Evolutionary conservation across 2,888 invertebrate species (phyloP).

Genomic region (Amiota communis): DNA sequence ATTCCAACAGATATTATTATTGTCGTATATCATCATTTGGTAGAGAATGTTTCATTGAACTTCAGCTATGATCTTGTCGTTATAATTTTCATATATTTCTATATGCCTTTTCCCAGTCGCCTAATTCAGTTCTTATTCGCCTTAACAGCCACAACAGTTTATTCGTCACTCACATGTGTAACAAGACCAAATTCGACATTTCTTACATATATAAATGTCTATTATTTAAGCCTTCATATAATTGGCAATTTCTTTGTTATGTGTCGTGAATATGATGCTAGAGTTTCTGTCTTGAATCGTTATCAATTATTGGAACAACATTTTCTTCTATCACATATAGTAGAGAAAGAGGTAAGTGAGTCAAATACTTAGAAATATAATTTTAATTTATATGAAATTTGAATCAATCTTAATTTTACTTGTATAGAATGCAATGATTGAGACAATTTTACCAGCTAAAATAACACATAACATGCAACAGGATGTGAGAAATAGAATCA

Average conservation of each 20-base stretch:
- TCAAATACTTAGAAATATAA: neutral
- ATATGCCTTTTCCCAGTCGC: conserved; percentile 38
- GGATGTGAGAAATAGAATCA: neutral
- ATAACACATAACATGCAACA: neutral
- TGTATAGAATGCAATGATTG: conserved; percentile 2
- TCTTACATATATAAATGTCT: neutral
- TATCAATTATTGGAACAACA: conserved; percentile 40
- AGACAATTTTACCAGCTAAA: neutral
- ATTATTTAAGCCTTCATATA: neutral
- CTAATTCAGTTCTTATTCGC: neutral
- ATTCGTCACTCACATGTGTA: neutral
- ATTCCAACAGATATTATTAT: conserved; percentile 29
- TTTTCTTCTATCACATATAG: conserved; percentile 35
- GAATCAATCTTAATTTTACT: neutral
- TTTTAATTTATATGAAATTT: neutral
- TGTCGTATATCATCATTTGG: conserved; percentile 27
- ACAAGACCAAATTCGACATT: no score
- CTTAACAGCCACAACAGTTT: neutral
- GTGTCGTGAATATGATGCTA: conserved; percentile 30
- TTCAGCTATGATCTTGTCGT: conserved; percentile 39
- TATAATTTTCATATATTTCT: conserved; percentile 39
- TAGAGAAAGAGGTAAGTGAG: neutral
- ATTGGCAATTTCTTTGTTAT: conserved; percentile 6
- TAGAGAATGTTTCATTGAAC: conserved; percentile 10
- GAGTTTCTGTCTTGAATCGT: conserved; percentile 38